phyloP scores from a whole-genome alignment of 2,113 vertebrate genomes.

The Cephalopterus ornatus region DNA sequence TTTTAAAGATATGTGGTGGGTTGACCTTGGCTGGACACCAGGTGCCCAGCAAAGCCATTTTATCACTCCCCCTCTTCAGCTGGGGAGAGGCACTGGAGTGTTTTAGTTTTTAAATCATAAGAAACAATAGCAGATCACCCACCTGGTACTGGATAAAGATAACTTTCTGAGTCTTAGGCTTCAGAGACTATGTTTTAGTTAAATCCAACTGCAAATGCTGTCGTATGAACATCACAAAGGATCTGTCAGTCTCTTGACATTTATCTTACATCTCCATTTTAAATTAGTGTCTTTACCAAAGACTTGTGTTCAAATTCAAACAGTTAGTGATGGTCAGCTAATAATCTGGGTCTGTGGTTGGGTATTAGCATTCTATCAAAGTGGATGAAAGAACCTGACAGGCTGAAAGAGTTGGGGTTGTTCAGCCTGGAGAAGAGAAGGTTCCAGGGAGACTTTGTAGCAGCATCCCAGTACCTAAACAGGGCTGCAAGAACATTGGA shows the following conservation, averaged over 20 bases:
- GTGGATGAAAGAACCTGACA: not conserved
- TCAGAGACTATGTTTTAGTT: accelerated
- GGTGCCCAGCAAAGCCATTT: not conserved
- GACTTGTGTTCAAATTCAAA: not conserved
- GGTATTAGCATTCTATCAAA: not conserved
- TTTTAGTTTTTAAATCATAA: not conserved
- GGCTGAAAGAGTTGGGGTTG: not conserved
- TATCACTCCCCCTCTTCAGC: not conserved
- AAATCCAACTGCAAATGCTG: not conserved
- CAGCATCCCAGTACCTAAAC: too few species aligned
- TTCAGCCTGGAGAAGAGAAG: not conserved
- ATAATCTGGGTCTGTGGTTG: not conserved
- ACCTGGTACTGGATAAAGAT: not conserved
- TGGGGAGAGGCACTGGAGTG: not conserved
- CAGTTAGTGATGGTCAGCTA: not conserved
- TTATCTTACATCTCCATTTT: not conserved
- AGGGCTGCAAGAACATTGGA: not conserved
- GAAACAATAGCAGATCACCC: not conserved
- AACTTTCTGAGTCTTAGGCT: not conserved
- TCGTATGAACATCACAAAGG: accelerated
- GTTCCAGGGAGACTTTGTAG: not conserved
- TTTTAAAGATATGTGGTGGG: not conserved
- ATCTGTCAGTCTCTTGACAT: not conserved
- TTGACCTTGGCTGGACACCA: not conserved
- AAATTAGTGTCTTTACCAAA: not conserved